Evolutionary conservation across 1,140 invertebrate genomes (phyloP).

Genomic region (Calosoma granatense): DNA sequence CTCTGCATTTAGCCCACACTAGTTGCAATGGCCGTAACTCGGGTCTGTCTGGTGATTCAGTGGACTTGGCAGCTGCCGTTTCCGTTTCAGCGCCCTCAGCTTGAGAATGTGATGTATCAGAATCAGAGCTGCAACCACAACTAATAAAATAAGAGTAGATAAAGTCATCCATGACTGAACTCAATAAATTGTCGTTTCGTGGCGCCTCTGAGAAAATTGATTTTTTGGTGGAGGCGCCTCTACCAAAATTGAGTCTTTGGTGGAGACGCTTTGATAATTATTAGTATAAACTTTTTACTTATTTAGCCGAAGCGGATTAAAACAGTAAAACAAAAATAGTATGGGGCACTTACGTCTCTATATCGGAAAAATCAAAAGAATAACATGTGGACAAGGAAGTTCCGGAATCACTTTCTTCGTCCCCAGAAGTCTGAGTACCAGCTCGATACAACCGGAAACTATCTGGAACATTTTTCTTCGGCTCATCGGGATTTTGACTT

Average conservation of each 20-base stretch:
- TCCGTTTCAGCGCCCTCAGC: constrained; percentile 21
- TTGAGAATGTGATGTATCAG: constrained; percentile 14
- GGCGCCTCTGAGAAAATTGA: too few relatives aligned
- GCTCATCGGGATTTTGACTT: neutral
- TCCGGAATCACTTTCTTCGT: constrained; percentile 31
- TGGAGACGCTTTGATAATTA: too few relatives aligned
- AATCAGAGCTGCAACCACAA: constrained; percentile 14
- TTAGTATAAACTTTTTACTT: too few relatives aligned
- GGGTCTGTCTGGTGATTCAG: constrained; percentile 22
- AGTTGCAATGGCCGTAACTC: constrained; percentile 72
- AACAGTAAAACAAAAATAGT: neutral
- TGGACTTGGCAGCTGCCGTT: constrained; percentile 17
- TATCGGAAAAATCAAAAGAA: constrained; percentile 29
- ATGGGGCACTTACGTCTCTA: constrained; percentile 29
- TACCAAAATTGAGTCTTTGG: too few relatives aligned
- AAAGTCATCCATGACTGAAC: too few relatives aligned
- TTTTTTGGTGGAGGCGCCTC: too few relatives aligned
- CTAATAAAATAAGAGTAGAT: too few relatives aligned
- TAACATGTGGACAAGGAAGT: constrained; percentile 33
- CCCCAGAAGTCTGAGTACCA: constrained; percentile 27
- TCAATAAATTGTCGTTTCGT: too few relatives aligned
- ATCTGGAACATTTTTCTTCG: constrained; percentile 26
- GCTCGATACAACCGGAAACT: constrained; percentile 29
- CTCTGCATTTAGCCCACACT: constrained; percentile 94
- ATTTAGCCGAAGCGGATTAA: neutral